phyloP scores from a whole-genome alignment of 2,888 invertebrate species.

The Drosophila stalkeri region DNA sequence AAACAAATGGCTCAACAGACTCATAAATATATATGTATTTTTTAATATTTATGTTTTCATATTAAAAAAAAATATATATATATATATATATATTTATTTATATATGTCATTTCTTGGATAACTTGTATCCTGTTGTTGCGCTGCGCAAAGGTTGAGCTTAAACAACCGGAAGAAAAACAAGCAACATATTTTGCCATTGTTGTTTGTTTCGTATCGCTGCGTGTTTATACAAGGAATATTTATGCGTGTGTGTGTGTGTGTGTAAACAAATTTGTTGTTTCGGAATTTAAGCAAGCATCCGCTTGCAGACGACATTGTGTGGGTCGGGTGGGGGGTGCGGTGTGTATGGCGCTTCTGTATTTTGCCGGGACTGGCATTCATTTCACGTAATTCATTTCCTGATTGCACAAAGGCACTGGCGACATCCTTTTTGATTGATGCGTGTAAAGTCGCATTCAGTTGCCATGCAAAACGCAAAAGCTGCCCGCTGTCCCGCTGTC shows the following conservation, averaged over 20 bases:
- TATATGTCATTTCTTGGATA: background rate
- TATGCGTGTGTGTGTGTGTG: background rate
- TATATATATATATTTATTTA: too few relatives aligned
- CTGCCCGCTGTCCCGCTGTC: background rate
- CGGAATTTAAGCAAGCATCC: conserved; percentile 7
- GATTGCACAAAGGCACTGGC: conserved; percentile 55
- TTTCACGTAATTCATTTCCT: conserved; percentile 61
- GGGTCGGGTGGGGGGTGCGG: too few relatives aligned
- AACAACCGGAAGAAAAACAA: conserved; percentile 21
- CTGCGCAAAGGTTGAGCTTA: background rate
- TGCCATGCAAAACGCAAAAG: conserved; percentile 47
- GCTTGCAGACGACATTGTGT: conserved; percentile 1
- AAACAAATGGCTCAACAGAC: background rate
- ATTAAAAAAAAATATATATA: background rate
- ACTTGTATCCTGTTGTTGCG: conserved; percentile 9
- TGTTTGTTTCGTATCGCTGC: background rate
- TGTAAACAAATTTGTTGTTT: conserved; percentile 11
- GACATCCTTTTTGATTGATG: conserved; percentile 59
- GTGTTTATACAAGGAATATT: background rate
- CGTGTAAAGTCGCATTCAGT: conserved; percentile 12
- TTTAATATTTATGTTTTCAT: background rate
- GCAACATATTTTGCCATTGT: conserved; percentile 2
- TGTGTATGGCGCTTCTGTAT: conserved; percentile 10
- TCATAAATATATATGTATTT: background rate
- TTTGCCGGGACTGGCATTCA: conserved; percentile 39